Base-by-base conservation (phyloP, 2,797 vertebrate species). In the Thaleichthys pacificus region DNA sequence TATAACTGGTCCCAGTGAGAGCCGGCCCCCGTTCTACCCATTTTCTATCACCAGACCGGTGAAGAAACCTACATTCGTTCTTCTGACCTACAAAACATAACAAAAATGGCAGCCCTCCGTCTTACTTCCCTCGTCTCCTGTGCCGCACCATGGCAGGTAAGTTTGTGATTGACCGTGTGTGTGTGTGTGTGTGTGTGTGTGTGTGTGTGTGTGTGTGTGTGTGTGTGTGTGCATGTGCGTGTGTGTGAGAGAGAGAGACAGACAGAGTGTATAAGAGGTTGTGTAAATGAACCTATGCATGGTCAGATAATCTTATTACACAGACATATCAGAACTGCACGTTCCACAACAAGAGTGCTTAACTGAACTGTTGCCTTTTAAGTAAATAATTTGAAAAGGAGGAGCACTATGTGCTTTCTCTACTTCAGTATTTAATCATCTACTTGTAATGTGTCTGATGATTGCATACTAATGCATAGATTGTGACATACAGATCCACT, bases 291-390 rank as follows among this genome's bases (percentile, higher is more conserved):
- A 30, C 54, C 66, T n/a, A 49, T 49, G 22, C 26, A 30, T 21
- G 42, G 12, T 68, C 28, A 66, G 32, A 72, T 64, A 70, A 69
- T 73, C 42, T 19, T 63, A 73, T 73, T 68, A 63, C 72, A 73
- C 38, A 15, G 62, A 19, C 28, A 28, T 19, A 76, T 11, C 69
- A 61, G 60, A 47, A 77, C 28, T 51, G 28, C 61, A 57, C 35
- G 61, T 65, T 75, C 68, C 62, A 66, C 54, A 58, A 17, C 47
- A 60, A 60, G 51, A 42, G 63, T 73, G 68, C 26, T 28, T 17
- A 61, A 21, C 17, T 19, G 42, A 68, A 22, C 38, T n/a, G 26
- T 62, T 63, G 58, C 7, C 30, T 30, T 30, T 14, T 2, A 26
- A 58, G 51, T 26, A 22, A 51, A 9, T 28, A 12, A 19, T 9